A percentile compares a stretch with the other conserved stretches of the same genome.
Conservation (phyloP, 2,888 invertebrate genomes). For the Catocala nupta region DNA sequence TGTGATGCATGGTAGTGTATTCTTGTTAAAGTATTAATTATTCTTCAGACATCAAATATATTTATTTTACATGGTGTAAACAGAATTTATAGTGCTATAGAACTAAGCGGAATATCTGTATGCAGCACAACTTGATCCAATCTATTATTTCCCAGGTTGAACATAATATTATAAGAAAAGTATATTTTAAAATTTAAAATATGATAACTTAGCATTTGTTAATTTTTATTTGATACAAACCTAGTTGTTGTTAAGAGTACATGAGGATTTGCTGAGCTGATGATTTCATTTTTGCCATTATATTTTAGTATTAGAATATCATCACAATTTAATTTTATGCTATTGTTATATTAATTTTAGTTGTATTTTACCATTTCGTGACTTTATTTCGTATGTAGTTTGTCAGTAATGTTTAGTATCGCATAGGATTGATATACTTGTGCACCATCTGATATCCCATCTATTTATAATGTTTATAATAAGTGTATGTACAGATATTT, state of each 20-base stretch:
- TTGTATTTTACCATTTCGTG: conserved; percentile 51
- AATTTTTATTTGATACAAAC: conserved; percentile 43
- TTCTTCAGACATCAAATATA: conserved; percentile 34
- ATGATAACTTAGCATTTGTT: conserved; percentile 43
- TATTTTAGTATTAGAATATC: conserved; percentile 61
- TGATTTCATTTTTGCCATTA: conserved; percentile 69
- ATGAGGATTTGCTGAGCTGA: conserved; percentile 51
- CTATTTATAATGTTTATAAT: conserved; percentile 57
- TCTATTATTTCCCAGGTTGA: neutral
- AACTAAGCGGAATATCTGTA: neutral
- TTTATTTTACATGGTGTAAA: conserved; percentile 6
- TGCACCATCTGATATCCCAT: conserved; percentile 55
- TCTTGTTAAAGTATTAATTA: conserved; percentile 32
- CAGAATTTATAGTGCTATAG: neutral
- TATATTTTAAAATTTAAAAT: conserved; percentile 28
- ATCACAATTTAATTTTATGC: conserved; percentile 68
- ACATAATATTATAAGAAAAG: conserved; percentile 8
- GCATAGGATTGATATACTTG: conserved; percentile 35
- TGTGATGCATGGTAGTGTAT: conserved; percentile 22
- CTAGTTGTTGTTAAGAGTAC: conserved; percentile 62
- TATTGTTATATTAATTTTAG: conserved; percentile 60
- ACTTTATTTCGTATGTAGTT: conserved; percentile 49
- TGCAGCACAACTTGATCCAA: conserved; percentile 33
- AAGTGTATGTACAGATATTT: conserved; percentile 82
- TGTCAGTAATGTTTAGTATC: conserved; percentile 41